These are phyloP conservation scores for Meiosimyza platycephala DNA, from an alignment of 2,888 invertebrate species.

Conservation along the genomic window DNA sequence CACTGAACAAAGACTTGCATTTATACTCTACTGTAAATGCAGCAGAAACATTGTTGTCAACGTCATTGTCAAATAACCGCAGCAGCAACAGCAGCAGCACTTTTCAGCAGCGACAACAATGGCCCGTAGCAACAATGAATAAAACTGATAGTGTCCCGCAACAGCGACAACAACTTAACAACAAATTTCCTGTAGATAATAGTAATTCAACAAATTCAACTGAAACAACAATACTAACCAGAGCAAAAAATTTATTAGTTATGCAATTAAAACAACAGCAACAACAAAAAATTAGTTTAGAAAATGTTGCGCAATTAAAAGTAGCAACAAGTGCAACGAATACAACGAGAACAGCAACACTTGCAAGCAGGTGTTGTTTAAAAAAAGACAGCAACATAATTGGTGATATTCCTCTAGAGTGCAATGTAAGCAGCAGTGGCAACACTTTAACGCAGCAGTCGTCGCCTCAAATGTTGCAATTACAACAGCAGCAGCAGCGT, in stretches of 20 bases:
- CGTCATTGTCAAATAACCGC: not conserved
- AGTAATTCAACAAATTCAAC: conserved; percentile 5
- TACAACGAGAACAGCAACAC: conserved; percentile 7
- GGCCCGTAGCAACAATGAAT: conserved; percentile 10
- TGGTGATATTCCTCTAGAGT: not conserved
- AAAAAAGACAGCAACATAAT: not conserved
- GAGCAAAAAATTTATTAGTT: conserved; percentile 13
- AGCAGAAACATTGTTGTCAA: conserved; percentile 15
- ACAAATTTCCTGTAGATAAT: conserved; percentile 32
- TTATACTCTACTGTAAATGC: not conserved
- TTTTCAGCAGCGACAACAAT: not conserved
- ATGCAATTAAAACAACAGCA: conserved; percentile 17
- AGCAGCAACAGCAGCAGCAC: not conserved
- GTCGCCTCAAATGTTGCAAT: not conserved
- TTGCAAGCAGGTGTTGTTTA: not conserved
- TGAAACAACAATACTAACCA: conserved; percentile 2
- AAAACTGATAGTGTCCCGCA: conserved; percentile 1
- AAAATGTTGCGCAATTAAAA: conserved; percentile 1
- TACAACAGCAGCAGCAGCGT: not conserved
- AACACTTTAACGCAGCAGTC: not conserved
- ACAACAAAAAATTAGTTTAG: conserved; percentile 7
- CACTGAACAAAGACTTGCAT: conserved; percentile 1
- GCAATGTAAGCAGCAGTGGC: no score
- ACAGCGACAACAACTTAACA: conserved; percentile 2
- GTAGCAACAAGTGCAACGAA: conserved; percentile 1